These are phyloP conservation scores for Lissocephala sabroskyi DNA, from an alignment of 2,888 invertebrate species.

Conservation along the genomic window DNA sequence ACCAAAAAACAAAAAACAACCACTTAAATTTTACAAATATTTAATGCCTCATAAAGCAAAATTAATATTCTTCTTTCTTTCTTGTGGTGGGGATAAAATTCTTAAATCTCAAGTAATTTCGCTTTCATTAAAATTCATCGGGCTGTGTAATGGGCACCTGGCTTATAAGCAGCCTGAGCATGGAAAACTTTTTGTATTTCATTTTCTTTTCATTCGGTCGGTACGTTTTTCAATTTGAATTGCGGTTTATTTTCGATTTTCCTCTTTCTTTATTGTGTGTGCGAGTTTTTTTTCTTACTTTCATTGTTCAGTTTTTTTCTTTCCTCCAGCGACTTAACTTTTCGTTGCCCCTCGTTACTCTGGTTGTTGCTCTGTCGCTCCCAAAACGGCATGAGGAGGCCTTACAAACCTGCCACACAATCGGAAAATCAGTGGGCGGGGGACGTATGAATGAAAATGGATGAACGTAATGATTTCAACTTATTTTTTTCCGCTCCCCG, in stretches of 20 bases:
- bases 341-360: background rate
- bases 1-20: conserved; percentile 3
- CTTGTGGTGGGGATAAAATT: background rate
- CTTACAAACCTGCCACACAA: conserved; percentile 22
- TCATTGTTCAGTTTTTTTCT: conserved; percentile 16
- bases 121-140: conserved; percentile 22
- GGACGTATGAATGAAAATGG: conserved; percentile 26
- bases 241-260: conserved; percentile 31
- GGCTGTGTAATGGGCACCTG: background rate
- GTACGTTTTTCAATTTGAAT: conserved; percentile 22
- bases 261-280: background rate
- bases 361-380: conserved; percentile 1
- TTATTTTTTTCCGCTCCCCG: conserved; percentile 16
- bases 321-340: conserved; percentile 9
- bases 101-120: background rate
- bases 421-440: conserved; percentile 17
- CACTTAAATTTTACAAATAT: too few species aligned
- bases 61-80: too few species aligned
- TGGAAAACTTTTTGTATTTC: conserved; percentile 1
- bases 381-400: background rate
- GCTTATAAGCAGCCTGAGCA: background rate
- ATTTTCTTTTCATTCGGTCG: conserved; percentile 10
- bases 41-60: too few species aligned
- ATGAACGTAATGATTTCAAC: conserved; percentile 41
- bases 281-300: conserved; percentile 4